Percentiles rank a stretch among this genome's conserved stretches.
Conservation (phyloP, 2,888 invertebrate species). For the Rhagonycha fulva region DNA sequence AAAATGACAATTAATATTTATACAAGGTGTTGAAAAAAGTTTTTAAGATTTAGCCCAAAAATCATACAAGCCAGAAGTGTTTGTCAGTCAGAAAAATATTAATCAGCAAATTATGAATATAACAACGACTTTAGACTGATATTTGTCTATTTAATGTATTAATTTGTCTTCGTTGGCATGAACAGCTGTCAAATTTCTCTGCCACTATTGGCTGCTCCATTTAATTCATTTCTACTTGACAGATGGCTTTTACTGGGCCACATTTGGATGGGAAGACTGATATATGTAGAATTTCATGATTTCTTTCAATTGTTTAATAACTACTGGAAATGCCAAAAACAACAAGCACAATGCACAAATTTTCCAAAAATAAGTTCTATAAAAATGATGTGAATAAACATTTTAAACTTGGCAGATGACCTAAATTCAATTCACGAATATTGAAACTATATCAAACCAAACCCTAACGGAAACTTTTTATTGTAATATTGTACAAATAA, state of each 20-base stretch:
- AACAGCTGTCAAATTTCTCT: too few relatives aligned
- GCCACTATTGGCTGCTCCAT: too few relatives aligned
- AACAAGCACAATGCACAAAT: background rate
- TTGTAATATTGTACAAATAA: background rate
- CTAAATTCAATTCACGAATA: background rate
- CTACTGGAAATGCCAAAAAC: background rate
- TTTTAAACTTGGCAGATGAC: too few relatives aligned
- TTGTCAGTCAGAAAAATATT: background rate
- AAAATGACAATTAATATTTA: background rate
- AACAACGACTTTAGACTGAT: too few relatives aligned
- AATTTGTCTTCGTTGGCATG: too few relatives aligned
- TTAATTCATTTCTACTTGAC: too few relatives aligned
- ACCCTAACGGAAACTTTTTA: background rate
- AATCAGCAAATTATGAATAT: background rate
- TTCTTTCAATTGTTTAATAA: background rate
- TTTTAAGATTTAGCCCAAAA: background rate
- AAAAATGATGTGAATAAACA: background rate
- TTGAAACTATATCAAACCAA: background rate
- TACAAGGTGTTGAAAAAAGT: background rate
- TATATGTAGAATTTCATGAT: too few relatives aligned
- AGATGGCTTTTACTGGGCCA: background rate
- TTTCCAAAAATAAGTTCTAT: background rate
- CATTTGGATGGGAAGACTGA: too few relatives aligned
- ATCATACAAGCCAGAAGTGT: background rate
- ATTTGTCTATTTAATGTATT: too few relatives aligned